Evolutionary conservation across 2,113 vertebrate genomes (phyloP).

Genomic region (Vidua chalybeata): DNA sequence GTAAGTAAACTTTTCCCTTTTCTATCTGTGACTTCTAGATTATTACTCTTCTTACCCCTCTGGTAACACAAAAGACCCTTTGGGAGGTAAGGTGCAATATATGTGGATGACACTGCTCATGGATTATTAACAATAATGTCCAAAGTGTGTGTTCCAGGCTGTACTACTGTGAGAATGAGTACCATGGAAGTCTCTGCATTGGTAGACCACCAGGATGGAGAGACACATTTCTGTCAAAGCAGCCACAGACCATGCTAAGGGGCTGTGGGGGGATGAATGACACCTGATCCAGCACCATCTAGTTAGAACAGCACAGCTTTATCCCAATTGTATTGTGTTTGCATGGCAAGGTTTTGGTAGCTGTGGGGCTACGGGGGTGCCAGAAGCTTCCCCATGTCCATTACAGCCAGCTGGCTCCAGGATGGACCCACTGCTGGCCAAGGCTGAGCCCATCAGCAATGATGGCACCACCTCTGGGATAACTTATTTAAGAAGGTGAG

Average conservation of each 20-base stretch:
- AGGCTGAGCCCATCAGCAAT: background rate
- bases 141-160: background rate
- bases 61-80: background rate
- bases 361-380: background rate
- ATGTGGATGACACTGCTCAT: background rate
- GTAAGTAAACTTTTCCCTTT: background rate
- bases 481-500: background rate
- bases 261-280: background rate
- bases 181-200: background rate
- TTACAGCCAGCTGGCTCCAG: background rate
- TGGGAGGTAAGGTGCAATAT: background rate
- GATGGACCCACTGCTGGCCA: background rate
- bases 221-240: background rate
- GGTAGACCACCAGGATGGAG: rapidly evolving
- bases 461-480: background rate
- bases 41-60: background rate
- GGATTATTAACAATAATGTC: background rate
- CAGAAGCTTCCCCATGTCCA: background rate
- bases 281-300: background rate
- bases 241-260: background rate
- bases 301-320: background rate
- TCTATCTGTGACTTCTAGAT: background rate
- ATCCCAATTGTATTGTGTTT: background rate
- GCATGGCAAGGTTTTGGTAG: background rate
- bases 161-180: background rate